These are phyloP conservation scores for Entelurus aequoreus DNA, from an alignment of 2,113 vertebrate species.

Conservation along the genomic window DNA sequence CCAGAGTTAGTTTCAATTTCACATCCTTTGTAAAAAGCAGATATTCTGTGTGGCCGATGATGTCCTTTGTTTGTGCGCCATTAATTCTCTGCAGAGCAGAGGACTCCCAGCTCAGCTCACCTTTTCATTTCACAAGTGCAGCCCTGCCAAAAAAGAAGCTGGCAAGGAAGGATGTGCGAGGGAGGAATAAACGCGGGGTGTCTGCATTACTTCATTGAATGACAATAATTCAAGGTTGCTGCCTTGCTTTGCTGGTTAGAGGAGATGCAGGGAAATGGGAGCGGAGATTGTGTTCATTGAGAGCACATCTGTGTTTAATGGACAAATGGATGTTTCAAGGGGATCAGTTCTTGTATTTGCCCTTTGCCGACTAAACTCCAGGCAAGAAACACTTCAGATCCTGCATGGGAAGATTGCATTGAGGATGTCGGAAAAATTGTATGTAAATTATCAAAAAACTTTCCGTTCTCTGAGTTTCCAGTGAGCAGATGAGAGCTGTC, in stretches of 20 bases:
- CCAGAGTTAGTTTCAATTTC: constrained; percentile 8
- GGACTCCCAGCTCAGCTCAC: constrained; percentile 9
- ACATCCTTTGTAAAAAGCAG: constrained; percentile 13
- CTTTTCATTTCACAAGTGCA: constrained; percentile 31
- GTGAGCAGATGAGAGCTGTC: no score
- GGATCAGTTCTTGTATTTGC: constrained; percentile 1
- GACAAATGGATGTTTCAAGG: neutral
- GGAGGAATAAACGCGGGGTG: constrained; percentile 2
- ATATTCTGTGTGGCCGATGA: constrained; percentile 2
- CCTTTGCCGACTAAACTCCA: neutral
- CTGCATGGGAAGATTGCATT: neutral
- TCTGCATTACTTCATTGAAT: constrained; percentile 15
- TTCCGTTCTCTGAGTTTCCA: no score
- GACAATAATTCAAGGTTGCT: constrained; percentile 8
- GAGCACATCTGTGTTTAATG: neutral
- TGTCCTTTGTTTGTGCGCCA: constrained; percentile 26
- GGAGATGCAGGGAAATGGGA: neutral
- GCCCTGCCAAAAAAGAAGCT: constrained; percentile 27
- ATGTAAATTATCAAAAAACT: no score
- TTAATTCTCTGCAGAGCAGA: constrained; percentile 19
- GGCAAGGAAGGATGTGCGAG: constrained; percentile 12
- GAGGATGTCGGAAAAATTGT: no score
- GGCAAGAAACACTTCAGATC: neutral
- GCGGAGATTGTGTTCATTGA: neutral
- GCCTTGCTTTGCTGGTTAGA: constrained; percentile 1